Evolutionary conservation across 2,797 vertebrate species (phyloP).

Genomic region (Chrysocyon brachyurus): DNA sequence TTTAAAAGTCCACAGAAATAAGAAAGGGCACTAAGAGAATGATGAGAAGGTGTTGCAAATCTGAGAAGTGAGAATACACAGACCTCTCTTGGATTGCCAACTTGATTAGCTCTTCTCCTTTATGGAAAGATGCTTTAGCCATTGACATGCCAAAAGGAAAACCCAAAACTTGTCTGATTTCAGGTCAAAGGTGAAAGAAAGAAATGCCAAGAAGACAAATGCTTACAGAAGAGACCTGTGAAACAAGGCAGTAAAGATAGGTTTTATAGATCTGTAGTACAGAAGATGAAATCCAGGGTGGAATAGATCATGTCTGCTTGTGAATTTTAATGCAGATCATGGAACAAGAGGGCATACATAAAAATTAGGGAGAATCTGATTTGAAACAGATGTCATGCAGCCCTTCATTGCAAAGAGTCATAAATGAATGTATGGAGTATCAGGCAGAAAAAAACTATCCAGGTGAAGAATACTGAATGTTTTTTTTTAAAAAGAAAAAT

Average conservation of each 20-base stretch:
- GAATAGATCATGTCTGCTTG: slow-evolving; percentile 80
- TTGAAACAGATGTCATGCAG: slow-evolving; percentile 83
- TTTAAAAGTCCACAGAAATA: slow-evolving; percentile 54
- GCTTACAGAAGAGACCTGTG: slow-evolving; percentile 75
- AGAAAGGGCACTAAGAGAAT: neutral
- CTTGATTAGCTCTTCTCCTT: slow-evolving; percentile 78
- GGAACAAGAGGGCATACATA: slow-evolving; percentile 83
- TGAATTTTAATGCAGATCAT: slow-evolving; percentile 84
- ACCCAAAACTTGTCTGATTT: slow-evolving; percentile 76
- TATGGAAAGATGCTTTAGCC: slow-evolving; percentile 77
- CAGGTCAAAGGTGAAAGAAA: slow-evolving; percentile 77
- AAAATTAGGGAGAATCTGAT: slow-evolving; percentile 85
- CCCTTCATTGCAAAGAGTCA: neutral
- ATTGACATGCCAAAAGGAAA: slow-evolving; percentile 78
- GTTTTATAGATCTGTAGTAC: slow-evolving; percentile 77
- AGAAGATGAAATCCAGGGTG: slow-evolving; percentile 77
- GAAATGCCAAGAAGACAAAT: slow-evolving; percentile 79
- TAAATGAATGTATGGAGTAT: neutral
- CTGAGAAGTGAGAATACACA: slow-evolving; percentile 79
- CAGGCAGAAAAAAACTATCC: neutral
- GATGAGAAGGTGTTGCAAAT: slow-evolving; percentile 41
- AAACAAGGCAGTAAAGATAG: slow-evolving; percentile 75
- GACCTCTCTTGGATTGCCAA: slow-evolving; percentile 77
- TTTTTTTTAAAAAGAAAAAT: neutral
- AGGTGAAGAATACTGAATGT: slow-evolving; percentile 18